Evolutionary conservation across 2,888 invertebrate species (phyloP), one percentile per base, ranked within the genome.

Genomic region (Tridacna gigas): DNA sequence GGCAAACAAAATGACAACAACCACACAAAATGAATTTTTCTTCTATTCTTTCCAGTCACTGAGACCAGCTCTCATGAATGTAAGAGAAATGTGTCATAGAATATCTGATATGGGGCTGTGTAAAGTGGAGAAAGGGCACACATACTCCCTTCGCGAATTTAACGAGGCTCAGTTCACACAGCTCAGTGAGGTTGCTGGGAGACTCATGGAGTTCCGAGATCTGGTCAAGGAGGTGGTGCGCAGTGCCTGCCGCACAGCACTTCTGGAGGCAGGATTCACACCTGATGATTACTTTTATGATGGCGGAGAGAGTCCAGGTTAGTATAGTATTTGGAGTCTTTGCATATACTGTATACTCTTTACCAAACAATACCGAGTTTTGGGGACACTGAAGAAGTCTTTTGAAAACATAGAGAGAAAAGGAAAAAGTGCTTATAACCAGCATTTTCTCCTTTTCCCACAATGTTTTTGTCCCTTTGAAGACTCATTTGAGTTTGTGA

Each of bases 191-290:
- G 94, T 95, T 56, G 93, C 94, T 9, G 92, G 96, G 0, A 92
- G 93, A 74, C 90, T 94, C 83, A 93, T 90, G 81, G 94, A 94
- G 89, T 95, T 94, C 91, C 93, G 93, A 61, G 95, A 95, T 48
- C 94, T 96, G 18, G 96, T 96, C 0, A 96, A 96, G 92, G 96
- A 96, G 86, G 95, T 96, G 37, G 95, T 97, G 20, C 95, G 96
- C 88, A 96, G 97, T 74, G 97, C 97, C 0, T 98, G 98, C 91
- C 96, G 97, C 79, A 96, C 96, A 0, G 97, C 97, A 0, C 96
- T 98, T 0, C 95, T 96, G 67, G 96, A 96, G 5, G 96, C 96
- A 89, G 98, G 98, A 0, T 98, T 97, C 93, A 96, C 97, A 1
- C 96, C 96, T 12, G 97, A 97, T 90, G 97, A 98, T 89, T 95